Percentiles rank a stretch among this genome's conserved stretches.
Evolutionary conservation across 2,888 invertebrate species (phyloP).

Genomic region (Idaea dimidiata): DNA sequence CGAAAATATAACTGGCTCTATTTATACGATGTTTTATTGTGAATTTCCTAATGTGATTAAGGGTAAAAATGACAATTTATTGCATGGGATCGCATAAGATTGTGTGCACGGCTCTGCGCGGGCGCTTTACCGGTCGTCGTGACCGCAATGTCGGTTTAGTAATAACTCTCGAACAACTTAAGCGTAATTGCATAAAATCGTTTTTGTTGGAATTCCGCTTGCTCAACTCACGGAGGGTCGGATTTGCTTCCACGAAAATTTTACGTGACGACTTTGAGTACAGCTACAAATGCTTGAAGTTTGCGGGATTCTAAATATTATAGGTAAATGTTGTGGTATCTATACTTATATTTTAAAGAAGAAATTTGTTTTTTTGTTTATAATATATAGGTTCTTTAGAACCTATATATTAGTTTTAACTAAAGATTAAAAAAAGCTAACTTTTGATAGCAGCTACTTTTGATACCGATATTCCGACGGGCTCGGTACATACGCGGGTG

Average conservation of each 20-base stretch:
- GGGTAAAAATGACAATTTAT: not conserved
- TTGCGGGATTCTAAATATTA: not conserved
- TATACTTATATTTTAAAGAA: too few species aligned
- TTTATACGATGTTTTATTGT: too few species aligned
- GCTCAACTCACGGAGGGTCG: conserved; percentile 64
- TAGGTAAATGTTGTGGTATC: too few species aligned
- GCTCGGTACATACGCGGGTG: too few species aligned
- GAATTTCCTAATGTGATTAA: not conserved
- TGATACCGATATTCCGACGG: too few species aligned
- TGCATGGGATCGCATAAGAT: conserved; percentile 2
- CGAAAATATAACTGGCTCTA: too few species aligned
- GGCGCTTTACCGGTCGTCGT: conserved; percentile 40
- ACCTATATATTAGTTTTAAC: too few species aligned
- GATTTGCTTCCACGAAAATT: conserved; percentile 58
- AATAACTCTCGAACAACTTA: conserved; percentile 70
- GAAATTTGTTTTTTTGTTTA: too few species aligned
- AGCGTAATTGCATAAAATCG: conserved; percentile 76
- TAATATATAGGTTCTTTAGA: too few species aligned
- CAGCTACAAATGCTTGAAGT: not conserved
- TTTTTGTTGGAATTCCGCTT: conserved; percentile 72
- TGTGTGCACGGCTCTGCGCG: conserved; percentile 15
- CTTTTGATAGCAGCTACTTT: too few species aligned
- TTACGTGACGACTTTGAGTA: conserved; percentile 14
- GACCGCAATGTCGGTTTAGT: conserved; percentile 66
- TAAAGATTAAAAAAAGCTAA: too few species aligned